These are phyloP conservation scores for Choloepus didactylus DNA, from an alignment of 2,797 vertebrate species.

Conservation along the genomic window DNA sequence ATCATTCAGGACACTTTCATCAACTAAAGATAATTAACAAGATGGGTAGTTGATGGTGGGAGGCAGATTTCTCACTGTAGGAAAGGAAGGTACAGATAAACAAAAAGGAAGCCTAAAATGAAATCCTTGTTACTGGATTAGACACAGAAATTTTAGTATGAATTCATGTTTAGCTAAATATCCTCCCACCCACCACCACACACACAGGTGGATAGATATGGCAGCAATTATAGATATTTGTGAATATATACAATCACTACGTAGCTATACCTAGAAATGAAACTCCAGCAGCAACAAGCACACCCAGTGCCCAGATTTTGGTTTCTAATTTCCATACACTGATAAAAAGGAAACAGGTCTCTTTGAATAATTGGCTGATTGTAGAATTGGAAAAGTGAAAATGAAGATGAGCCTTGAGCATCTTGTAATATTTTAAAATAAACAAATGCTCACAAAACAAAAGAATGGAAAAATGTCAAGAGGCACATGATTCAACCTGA, in stretches of 20 bases:
- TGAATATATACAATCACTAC: neutral
- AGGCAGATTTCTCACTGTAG: neutral
- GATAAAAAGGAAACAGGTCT: neutral
- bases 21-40: constrained; percentile 40
- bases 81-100: neutral
- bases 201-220: neutral
- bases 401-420: neutral
- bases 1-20: constrained; percentile 90
- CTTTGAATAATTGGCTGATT: neutral
- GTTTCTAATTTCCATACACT: neutral
- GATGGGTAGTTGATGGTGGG: neutral
- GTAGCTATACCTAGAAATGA: neutral
- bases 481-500: neutral
- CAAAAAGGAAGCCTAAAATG: neutral
- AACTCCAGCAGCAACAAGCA: neutral
- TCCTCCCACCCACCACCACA: neutral
- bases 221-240: neutral
- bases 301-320: neutral
- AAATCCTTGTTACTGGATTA: neutral
- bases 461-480: neutral
- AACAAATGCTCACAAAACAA: neutral
- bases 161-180: neutral
- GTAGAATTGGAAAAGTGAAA: neutral
- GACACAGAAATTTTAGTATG: neutral
- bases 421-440: neutral